Percentiles rank a stretch among this genome's conserved stretches.
These are phyloP conservation scores for Drosophila fulvimacula DNA, from an alignment of 2,888 invertebrate genomes.

Conservation along the genomic window DNA sequence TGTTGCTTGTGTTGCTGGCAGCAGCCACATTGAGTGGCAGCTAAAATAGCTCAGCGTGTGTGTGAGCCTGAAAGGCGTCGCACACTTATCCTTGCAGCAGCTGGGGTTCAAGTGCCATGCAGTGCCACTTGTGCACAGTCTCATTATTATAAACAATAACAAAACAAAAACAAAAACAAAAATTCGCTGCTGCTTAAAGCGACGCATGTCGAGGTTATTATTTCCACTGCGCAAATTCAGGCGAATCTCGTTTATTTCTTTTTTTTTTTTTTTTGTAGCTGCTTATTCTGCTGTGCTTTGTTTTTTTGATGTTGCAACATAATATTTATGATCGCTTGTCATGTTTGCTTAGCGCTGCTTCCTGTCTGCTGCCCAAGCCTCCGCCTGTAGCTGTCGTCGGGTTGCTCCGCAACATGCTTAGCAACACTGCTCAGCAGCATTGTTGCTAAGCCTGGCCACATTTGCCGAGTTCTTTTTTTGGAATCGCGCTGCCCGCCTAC, in stretches of 20 bases:
- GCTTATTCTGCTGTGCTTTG: constrained; percentile 11
- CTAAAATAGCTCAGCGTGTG: constrained; percentile 21
- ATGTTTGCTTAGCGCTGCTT: constrained; percentile 41
- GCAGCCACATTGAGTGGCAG: constrained; percentile 28
- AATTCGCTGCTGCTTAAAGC: constrained; percentile 34
- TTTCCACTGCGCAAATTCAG: constrained; percentile 22
- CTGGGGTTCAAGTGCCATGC: constrained; percentile 56
- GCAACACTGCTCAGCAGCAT: constrained; percentile 41
- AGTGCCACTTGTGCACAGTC: constrained; percentile 66
- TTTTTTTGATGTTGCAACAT: constrained; percentile 33
- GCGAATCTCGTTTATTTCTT: constrained; percentile 15
- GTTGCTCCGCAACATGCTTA: constrained; percentile 4
- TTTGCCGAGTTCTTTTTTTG: constrained; percentile 63
- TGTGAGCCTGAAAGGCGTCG: constrained; percentile 27
- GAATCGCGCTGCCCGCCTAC: constrained; percentile 38
- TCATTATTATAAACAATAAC: constrained; percentile 65
- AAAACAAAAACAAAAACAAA: constrained; percentile 26
- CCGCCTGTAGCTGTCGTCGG: neutral
- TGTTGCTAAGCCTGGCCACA: constrained; percentile 49
- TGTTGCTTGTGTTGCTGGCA: constrained; percentile 1
- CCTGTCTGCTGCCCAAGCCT: constrained; percentile 12
- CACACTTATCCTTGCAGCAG: constrained; percentile 36
- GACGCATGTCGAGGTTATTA: constrained; percentile 26
- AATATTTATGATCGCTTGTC: constrained; percentile 48
- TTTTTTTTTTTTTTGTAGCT: neutral